Percentiles rank a stretch among this genome's conserved stretches.
These are phyloP conservation scores for Hozukius guyotensis DNA, from an alignment of 2,797 vertebrate species.

Conservation along the genomic window DNA sequence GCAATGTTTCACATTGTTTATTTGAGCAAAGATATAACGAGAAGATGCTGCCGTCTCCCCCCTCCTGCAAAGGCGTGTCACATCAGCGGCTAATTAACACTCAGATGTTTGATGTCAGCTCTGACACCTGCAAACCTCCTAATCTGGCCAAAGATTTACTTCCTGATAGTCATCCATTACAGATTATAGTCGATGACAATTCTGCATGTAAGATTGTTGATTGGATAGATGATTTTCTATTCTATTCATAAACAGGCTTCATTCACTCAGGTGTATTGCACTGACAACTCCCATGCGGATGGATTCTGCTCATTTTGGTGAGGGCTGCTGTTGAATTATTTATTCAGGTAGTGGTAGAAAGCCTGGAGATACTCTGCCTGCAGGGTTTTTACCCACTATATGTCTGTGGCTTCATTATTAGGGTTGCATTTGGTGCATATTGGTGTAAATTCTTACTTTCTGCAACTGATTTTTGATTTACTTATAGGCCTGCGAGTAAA, in stretches of 20 bases:
- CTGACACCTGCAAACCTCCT: neutral
- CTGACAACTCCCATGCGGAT: neutral
- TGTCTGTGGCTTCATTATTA: neutral
- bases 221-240: neutral
- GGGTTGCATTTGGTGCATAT: neutral
- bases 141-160: neutral
- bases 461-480: neutral
- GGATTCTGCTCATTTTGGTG: slow-evolving; percentile 1
- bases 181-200: neutral
- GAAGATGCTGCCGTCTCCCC: neutral
- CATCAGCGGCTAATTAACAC: slow-evolving; percentile 19
- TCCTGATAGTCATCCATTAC: neutral
- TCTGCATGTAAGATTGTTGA: neutral
- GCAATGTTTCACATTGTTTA: neutral
- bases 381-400: neutral
- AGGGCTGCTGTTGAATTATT: slow-evolving; percentile 31
- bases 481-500: neutral
- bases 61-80: slow-evolving; percentile 4
- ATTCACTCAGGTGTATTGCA: neutral
- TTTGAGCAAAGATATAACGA: neutral
- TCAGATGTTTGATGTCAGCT: slow-evolving; percentile 12
- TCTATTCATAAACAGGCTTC: neutral
- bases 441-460: neutral
- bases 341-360: neutral
- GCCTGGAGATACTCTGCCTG: neutral